phyloP scores from a whole-genome alignment of 2,113 vertebrate genomes.

The Meleagris gallopavo region DNA sequence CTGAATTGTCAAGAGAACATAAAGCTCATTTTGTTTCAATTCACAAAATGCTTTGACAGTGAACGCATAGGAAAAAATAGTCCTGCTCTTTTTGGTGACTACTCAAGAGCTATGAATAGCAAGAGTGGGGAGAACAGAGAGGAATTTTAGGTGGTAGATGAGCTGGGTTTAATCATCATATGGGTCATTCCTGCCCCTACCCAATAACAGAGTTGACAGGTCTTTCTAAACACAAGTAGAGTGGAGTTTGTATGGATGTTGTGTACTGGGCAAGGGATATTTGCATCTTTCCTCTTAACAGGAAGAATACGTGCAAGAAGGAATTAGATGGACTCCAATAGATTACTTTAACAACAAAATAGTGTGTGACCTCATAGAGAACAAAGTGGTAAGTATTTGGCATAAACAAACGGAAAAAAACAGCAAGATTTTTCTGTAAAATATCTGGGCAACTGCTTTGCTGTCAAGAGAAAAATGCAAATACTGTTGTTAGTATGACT shows the following conservation, averaged over 20 bases:
- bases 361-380: constrained; percentile 96
- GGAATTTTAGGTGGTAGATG: neutral
- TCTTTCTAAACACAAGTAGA: neutral
- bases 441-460: constrained; percentile 6
- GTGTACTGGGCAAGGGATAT: neutral
- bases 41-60: neutral
- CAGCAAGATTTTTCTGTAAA: neutral
- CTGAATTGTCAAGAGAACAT: neutral
- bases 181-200: neutral
- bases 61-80: neutral
- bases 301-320: constrained; percentile 97
- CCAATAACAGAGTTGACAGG: neutral
- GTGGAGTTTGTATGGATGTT: neutral
- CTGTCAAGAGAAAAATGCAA: constrained; percentile 44
- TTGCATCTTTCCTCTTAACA: constrained; percentile 60
- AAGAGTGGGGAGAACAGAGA: neutral
- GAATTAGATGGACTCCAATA: constrained; percentile 92
- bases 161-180: neutral
- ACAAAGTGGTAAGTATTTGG: constrained; percentile 87
- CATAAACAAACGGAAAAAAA: neutral
- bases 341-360: constrained; percentile 98
- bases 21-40: neutral
- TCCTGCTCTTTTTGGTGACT: constrained; percentile 7
- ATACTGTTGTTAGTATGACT: constrained; percentile 49
- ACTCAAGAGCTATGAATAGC: neutral